These are phyloP conservation scores for Nemopilema nomurai DNA, from an alignment of 30 jellyfish, hydroid and myxozoan genomes.

Conservation along the genomic window DNA sequence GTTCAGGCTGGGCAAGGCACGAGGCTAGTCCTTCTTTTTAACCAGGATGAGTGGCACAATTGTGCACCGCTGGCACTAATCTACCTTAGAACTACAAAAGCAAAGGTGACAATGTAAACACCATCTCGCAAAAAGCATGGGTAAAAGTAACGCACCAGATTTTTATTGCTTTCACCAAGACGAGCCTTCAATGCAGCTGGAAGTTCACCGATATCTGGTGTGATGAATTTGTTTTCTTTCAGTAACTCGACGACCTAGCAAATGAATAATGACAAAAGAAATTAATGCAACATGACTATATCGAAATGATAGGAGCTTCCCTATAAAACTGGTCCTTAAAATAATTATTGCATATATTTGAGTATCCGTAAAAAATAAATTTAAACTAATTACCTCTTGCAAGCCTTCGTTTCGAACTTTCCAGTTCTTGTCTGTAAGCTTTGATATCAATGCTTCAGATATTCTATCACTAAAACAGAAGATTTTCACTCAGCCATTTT, in stretches of 20 bases:
- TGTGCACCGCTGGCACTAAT: no score
- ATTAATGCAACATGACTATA: not conserved
- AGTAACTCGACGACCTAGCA: conserved; percentile 66
- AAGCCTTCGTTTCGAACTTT: conserved; percentile 85
- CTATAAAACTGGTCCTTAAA: not conserved
- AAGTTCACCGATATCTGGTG: conserved; percentile 85
- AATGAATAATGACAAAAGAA: not conserved
- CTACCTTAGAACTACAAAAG: no score
- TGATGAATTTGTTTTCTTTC: conserved; percentile 73
- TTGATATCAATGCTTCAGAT: conserved; percentile 70
- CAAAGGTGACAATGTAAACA: no score
- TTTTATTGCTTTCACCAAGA: conserved; percentile 82
- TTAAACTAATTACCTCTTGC: conserved; percentile 66
- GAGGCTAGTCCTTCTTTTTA: no score
- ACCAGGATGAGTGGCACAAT: no score
- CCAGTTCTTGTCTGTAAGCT: conserved; percentile 90
- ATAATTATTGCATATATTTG: no score
- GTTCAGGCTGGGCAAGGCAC: no score
- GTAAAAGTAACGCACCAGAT: conserved; percentile 44
- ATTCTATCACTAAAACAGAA: conserved; percentile 56
- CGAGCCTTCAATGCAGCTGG: conserved; percentile 73
- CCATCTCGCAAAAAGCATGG: not conserved
- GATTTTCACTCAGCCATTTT: not conserved
- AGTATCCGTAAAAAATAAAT: no score
- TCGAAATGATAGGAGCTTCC: not conserved